A percentile compares a stretch with the other conserved stretches of the same genome.
These are phyloP conservation scores for Varecia variegata DNA, from an alignment of 2,797 vertebrate species.

Conservation along the genomic window DNA sequence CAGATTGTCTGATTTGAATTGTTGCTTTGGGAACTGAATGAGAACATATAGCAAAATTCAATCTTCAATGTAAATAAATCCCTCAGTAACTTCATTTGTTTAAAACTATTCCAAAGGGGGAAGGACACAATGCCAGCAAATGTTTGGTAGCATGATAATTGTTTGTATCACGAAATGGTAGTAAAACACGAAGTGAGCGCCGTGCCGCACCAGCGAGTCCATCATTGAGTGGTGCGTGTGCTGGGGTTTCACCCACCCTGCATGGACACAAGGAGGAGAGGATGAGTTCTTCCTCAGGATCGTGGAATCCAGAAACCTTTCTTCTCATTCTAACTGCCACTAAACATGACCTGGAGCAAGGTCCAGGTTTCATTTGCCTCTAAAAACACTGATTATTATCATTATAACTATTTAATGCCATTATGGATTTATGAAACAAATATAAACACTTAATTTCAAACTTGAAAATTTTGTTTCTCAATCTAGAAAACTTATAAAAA, in stretches of 20 bases:
- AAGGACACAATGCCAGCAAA: conserved; percentile 60
- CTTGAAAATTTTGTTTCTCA: neutral
- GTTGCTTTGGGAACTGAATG: conserved; percentile 86
- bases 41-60: conserved; percentile 81
- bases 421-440: conserved; percentile 20
- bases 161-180: conserved; percentile 60
- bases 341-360: neutral
- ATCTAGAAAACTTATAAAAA: conserved; percentile 39
- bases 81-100: conserved; percentile 82
- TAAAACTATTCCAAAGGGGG: conserved; percentile 75
- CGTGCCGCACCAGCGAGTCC: conserved; percentile 34
- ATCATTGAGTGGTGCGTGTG: neutral
- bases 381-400: neutral
- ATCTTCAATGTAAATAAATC: conserved; percentile 84
- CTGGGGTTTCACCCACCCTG: neutral
- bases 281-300: neutral
- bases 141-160: conserved; percentile 41
- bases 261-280: neutral
- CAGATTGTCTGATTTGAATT: conserved; percentile 81
- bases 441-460: conserved; percentile 12
- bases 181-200: conserved; percentile 32
- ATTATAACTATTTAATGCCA: neutral
- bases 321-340: neutral
- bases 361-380: neutral
- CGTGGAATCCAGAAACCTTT: neutral